These are phyloP conservation scores for Tetragnatha montana DNA, from an alignment of 2,888 invertebrate genomes.

Conservation along the genomic window DNA sequence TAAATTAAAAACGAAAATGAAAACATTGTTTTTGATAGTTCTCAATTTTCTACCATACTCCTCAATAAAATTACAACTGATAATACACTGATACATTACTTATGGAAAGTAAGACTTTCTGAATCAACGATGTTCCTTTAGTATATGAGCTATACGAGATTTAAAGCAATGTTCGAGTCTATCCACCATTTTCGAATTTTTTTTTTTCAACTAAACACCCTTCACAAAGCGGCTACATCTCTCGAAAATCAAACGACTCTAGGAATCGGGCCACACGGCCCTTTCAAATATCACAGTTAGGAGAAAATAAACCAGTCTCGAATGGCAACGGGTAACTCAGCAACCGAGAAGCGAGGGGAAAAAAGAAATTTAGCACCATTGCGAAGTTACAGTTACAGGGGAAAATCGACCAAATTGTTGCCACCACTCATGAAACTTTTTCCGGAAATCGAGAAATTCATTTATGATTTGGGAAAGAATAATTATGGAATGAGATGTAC, in stretches of 20 bases:
- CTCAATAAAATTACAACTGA: no score
- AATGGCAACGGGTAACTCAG: slow-evolving; percentile 26
- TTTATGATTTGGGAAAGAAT: not conserved
- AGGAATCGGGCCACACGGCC: slow-evolving; percentile 6
- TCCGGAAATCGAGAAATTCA: not conserved
- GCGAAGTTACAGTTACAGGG: slow-evolving; percentile 13
- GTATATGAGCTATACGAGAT: no score
- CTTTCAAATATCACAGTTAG: slow-evolving; percentile 54
- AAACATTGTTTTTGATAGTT: no score
- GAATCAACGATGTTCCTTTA: no score
- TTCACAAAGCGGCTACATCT: not conserved
- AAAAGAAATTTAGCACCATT: slow-evolving; percentile 54
- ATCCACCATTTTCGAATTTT: no score
- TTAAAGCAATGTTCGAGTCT: no score
- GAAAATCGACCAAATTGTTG: not conserved
- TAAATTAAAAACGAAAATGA: no score
- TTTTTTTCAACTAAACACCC: not conserved
- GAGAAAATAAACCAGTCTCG: slow-evolving; percentile 33
- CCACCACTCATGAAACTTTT: not conserved
- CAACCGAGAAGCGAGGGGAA: slow-evolving; percentile 21
- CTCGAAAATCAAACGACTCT: slow-evolving; percentile 4
- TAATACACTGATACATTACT: no score
- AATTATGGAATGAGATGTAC: not conserved
- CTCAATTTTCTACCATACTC: no score
- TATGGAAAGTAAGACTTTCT: no score